These are phyloP conservation scores for Eupeodes corollae DNA, from an alignment of 1,140 invertebrate species.

Conservation along the genomic window DNA sequence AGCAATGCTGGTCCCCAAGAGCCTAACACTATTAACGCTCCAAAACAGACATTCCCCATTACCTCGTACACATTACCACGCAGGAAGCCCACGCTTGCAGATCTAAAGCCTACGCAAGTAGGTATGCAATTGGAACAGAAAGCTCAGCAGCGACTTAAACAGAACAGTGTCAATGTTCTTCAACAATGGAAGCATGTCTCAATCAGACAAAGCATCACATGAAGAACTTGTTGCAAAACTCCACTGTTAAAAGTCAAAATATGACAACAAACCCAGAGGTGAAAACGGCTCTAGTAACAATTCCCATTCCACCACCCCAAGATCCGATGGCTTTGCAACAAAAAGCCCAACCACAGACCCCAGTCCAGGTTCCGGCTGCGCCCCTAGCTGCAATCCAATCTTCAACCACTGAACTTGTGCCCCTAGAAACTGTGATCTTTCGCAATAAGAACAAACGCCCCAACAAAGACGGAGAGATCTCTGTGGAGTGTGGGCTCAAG, in stretches of 20 bases:
- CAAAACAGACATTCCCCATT: background rate
- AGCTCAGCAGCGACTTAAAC: slow-evolving; percentile 4
- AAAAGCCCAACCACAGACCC: slow-evolving; percentile 13
- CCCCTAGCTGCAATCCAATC: background rate
- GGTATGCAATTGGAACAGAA: slow-evolving; percentile 5
- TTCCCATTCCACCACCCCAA: no score
- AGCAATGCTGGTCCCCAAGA: slow-evolving; percentile 31
- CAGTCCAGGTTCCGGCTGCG: no score
- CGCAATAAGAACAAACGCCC: slow-evolving; percentile 15
- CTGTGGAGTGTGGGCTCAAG: no score
- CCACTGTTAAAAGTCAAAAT: background rate
- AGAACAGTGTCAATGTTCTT: background rate
- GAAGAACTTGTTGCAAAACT: background rate
- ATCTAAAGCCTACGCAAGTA: slow-evolving; percentile 16
- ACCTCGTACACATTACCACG: slow-evolving; percentile 7
- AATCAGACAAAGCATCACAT: background rate
- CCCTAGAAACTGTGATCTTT: slow-evolving; percentile 22
- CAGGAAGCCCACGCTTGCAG: slow-evolving; percentile 11
- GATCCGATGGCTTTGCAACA: slow-evolving; percentile 4
- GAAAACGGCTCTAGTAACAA: no score
- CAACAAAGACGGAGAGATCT: slow-evolving; percentile 5
- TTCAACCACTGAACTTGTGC: background rate
- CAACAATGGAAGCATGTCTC: background rate
- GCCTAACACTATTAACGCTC: slow-evolving; percentile 13
- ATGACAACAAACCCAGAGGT: no score